Base-by-base conservation (phyloP, 1,140 invertebrate species). In the Eumeta japonica region DNA sequence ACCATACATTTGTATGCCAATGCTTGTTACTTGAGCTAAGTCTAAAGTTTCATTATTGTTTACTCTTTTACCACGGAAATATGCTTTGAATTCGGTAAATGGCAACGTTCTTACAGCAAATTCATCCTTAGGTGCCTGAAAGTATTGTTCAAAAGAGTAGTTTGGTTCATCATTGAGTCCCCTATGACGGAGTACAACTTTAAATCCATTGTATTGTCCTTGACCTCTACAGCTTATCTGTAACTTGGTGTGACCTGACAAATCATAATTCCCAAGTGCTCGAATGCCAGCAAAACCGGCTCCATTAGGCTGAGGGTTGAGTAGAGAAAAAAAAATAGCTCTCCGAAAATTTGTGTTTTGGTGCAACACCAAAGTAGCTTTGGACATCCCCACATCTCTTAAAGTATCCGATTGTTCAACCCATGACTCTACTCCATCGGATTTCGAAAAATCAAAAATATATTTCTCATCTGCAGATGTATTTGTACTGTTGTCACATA, bases 251-350 rank as follows among this genome's bases (percentile, higher is more conserved):
- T 73, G 78, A 11, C 58, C 56, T 0, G 64, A 66, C 1, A 86
- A 49, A 57, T 86, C 58, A 11, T 76, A 68, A 16, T 35, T 48
- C 3, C 67, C 67, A 3, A 55, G 35, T 1, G 65, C 79, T 20
- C 76, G 57, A 32, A 83, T 72, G 7, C 84, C 84, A 27, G 83
- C 83, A 59, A 87, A 86, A 3, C 83, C 82, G 17, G 85, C 85
- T 1, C 84, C 84, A 45, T 86, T 85, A 5, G 78, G 67, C 59
- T 86, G 84, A 3, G 85, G 84, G 55, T 86, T 85, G 3, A 87
- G 54, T 10, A 86, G 48, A 2, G 80, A 79, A 46, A 87, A 87
- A 39, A 87, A 80, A 48, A 87, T 65, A 0, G 79, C 84, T 50
- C 81, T 60, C 58, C 84, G 81, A 41, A 82, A 84, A 43, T 74